Base-by-base conservation (phyloP, 2,113 vertebrate species). In the Limanda limanda region DNA sequence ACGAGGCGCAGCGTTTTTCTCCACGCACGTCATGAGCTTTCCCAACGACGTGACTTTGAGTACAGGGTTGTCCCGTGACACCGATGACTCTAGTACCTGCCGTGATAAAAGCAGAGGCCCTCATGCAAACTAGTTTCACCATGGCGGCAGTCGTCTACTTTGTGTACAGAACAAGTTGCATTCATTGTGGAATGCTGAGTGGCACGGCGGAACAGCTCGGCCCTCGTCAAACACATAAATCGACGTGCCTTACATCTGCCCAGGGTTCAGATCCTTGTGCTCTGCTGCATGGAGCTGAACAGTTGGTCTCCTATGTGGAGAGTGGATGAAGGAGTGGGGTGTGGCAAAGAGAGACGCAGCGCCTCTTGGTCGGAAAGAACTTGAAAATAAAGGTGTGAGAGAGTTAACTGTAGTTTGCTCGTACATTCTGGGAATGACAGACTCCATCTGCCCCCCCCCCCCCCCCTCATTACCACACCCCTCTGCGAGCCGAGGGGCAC, bases 61-160 rank as follows among this genome's bases (percentile, higher is more conserved):
- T 64, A n/a, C 74, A 35, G 52, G 67, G 65, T 52, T 79, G 47
- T 82, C 72, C 63, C 58, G 31, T 27, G 58, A 64, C 35, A 73
- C 55, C 14, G 25, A 11, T 3, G 40, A 45, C 48, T 59, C 58
- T 40, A 2, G 60, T 27, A 83, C 93, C 92, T 93, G 85, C 86
- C 93, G 77, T 21, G 64, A 55, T 68, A 74, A 82, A 7, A 72
- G 78, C 58, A 20, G 63, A 83, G 52, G 54, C 68, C 62, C 40
- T 79, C 81, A 92, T 89, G 86, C 88, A 92, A 93, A 94, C 15
- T 54, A 54, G 64, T 55, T n/a, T 48, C n/a, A 2, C 21, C 52
- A 47, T 27, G 64, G 42, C 72, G 14, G 58, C 14, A 24, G 74
- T 25, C 5, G 66, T 67, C 80, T 72, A 67, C 89, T 90, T 88